These are phyloP conservation scores for Okamejei kenojei DNA, from an alignment of 2,797 vertebrate genomes.

Conservation along the genomic window DNA sequence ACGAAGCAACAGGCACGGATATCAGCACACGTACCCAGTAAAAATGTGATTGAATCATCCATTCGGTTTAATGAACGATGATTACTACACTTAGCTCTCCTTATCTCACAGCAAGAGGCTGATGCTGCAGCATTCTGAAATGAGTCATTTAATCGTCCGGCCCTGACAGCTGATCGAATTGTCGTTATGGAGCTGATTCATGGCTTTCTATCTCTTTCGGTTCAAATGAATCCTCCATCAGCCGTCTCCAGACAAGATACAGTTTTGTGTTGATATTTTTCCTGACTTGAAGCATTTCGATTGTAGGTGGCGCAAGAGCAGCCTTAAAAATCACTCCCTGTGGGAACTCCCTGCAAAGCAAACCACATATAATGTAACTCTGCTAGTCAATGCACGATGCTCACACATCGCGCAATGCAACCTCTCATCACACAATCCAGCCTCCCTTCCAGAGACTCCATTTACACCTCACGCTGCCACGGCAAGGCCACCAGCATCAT, in stretches of 20 bases:
- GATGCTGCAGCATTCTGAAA: constrained; percentile 33
- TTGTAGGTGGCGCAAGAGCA: background rate
- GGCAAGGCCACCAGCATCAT: too few relatives aligned
- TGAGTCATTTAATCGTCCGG: background rate
- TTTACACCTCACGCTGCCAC: too few relatives aligned
- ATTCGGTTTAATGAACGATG: background rate
- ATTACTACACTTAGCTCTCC: constrained; percentile 25
- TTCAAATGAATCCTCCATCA: background rate
- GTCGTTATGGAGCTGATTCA: constrained; percentile 30
- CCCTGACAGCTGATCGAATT: background rate
- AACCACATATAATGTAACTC: background rate
- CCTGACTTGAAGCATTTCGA: too few relatives aligned
- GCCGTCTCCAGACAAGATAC: background rate
- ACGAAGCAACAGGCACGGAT: background rate
- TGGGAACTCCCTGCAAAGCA: background rate
- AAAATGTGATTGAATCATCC: background rate
- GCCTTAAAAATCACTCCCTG: background rate
- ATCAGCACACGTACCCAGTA: too few relatives aligned
- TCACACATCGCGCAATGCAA: too few relatives aligned
- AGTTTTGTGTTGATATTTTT: background rate
- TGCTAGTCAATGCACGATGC: too few relatives aligned
- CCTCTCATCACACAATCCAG: too few relatives aligned
- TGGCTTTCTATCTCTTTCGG: background rate
- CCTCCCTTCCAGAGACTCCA: too few relatives aligned
- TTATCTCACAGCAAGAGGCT: constrained; percentile 35